These are phyloP conservation scores for Grammomys surdaster DNA, from an alignment of 2,113 vertebrate genomes.

Conservation along the genomic window DNA sequence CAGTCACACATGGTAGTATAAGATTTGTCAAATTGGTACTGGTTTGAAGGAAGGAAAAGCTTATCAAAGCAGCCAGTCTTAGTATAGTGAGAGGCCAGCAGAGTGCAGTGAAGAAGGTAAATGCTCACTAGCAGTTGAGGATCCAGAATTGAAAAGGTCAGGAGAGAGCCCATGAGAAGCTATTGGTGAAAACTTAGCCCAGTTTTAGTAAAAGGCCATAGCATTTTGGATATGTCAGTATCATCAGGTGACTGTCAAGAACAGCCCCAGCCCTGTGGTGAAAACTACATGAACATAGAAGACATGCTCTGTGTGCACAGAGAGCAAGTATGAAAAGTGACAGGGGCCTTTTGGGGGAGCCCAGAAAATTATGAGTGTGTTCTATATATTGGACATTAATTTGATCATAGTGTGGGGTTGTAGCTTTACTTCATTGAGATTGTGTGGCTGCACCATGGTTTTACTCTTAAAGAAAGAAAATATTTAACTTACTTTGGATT, in stretches of 20 bases:
- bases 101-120: background rate
- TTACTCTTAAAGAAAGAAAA: background rate
- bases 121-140: background rate
- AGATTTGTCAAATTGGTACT: too few species aligned
- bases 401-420: background rate
- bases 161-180: background rate
- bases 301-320: background rate
- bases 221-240: background rate
- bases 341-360: background rate
- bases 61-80: background rate
- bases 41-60: background rate
- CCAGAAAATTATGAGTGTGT: background rate
- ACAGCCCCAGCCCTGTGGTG: rapidly evolving
- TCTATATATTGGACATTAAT: background rate
- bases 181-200: background rate
- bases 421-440: background rate
- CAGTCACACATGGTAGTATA: background rate
- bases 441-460: background rate
- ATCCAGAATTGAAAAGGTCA: background rate
- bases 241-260: background rate
- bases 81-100: background rate
- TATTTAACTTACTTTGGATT: background rate
- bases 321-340: background rate
- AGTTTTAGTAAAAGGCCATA: background rate
- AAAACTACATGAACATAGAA: background rate